phyloP scores from a whole-genome alignment of 2,113 vertebrate species.

The Hyperopisus bebe region DNA sequence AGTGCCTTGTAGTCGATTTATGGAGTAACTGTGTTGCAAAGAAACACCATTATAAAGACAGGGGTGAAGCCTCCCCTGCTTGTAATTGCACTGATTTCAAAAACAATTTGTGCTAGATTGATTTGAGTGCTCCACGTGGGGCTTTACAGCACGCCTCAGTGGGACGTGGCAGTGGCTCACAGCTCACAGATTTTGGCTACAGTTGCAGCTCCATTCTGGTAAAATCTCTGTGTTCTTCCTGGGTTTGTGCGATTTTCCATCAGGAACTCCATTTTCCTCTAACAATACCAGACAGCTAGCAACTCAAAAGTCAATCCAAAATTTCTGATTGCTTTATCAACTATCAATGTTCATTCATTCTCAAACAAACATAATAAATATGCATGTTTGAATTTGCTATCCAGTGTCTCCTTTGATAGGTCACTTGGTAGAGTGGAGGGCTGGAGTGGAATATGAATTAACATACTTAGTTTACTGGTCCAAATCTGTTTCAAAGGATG shows the following conservation, averaged over 20 bases:
- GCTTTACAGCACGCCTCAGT: not conserved
- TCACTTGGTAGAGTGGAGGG: not conserved
- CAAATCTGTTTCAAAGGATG: not conserved
- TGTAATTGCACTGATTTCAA: not conserved
- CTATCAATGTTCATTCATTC: not conserved
- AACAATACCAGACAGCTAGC: not conserved
- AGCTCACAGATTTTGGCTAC: not conserved
- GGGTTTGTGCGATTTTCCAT: not conserved
- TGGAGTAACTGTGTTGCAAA: not conserved
- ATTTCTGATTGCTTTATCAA: not conserved
- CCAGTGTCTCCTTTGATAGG: not conserved
- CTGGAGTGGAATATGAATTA: not conserved
- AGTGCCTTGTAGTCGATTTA: not conserved
- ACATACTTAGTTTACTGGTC: not conserved
- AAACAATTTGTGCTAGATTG: not conserved
- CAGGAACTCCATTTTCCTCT: not conserved
- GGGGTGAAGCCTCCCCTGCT: no score
- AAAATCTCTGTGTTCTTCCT: not conserved
- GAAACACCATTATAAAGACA: not conserved
- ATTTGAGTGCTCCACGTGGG: not conserved
- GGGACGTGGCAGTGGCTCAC: not conserved
- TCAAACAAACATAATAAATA: not conserved
- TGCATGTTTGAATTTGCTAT: not conserved
- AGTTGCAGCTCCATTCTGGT: not conserved
- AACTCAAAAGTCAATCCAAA: not conserved